Evolutionary conservation across 2,888 invertebrate genomes (phyloP).

Genomic region (Rutpela maculata): DNA sequence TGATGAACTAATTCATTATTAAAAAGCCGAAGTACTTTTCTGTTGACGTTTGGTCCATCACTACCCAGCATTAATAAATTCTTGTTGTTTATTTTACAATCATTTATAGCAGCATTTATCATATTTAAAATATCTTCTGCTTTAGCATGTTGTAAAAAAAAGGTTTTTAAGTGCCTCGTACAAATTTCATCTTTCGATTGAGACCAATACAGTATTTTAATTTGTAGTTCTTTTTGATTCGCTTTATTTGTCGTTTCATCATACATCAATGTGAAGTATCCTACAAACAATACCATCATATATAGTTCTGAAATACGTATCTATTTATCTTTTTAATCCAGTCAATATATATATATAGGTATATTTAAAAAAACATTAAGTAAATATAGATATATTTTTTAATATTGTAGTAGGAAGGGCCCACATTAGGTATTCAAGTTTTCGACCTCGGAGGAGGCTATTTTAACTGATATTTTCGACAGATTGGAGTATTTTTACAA

Average conservation of each 20-base stretch:
- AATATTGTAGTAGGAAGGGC: too few species aligned
- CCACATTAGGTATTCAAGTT: too few species aligned
- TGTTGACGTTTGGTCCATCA: conserved; percentile 7
- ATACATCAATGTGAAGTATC: background rate
- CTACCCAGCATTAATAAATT: background rate
- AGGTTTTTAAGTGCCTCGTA: background rate
- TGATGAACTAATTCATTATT: background rate
- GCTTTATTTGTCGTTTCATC: background rate
- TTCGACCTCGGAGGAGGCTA: too few species aligned
- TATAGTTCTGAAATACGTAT: too few species aligned
- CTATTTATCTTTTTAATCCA: too few species aligned
- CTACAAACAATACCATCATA: background rate
- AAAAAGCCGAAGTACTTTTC: background rate
- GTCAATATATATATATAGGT: too few species aligned
- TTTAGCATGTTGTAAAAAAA: background rate
- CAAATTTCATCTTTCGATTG: background rate
- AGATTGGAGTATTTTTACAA: too few species aligned
- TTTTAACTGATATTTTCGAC: too few species aligned
- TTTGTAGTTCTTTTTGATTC: background rate
- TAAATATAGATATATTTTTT: too few species aligned
- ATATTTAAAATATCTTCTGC: too few species aligned
- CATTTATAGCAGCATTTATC: too few species aligned
- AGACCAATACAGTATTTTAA: conserved; percentile 5
- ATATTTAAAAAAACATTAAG: too few species aligned
- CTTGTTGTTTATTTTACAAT: background rate